Percentiles rank a stretch among this genome's conserved stretches.
Conservation (phyloP, 1,140 invertebrate genomes). For the Caenorhabditis latens region DNA sequence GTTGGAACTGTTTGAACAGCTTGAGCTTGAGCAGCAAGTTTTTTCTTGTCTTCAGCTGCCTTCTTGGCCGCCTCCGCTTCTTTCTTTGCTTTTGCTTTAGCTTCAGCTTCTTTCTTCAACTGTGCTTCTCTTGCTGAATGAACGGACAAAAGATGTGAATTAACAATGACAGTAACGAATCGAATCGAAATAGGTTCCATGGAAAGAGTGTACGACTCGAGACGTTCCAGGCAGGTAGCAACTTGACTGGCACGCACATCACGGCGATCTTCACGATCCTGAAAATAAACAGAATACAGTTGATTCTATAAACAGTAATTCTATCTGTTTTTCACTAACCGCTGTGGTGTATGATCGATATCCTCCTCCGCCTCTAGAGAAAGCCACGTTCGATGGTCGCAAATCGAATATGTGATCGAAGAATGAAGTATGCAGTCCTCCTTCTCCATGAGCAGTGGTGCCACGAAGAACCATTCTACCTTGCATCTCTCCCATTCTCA, state of each 20-base stretch:
- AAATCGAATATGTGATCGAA: conserved; percentile 39
- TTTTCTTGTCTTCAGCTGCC: conserved; percentile 56
- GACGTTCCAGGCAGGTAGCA: conserved; percentile 69
- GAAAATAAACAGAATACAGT: not conserved
- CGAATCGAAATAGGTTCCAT: conserved; percentile 68
- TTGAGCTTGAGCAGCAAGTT: conserved; percentile 25
- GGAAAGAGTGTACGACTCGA: conserved; percentile 63
- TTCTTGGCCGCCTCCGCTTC: conserved; percentile 54
- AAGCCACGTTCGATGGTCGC: not conserved
- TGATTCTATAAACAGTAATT: too few species aligned
- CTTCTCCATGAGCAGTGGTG: conserved; percentile 13
- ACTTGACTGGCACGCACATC: conserved; percentile 59
- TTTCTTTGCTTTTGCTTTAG: conserved; percentile 57
- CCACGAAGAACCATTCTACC: conserved; percentile 10
- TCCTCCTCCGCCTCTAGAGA: not conserved
- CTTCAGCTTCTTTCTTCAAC: conserved; percentile 55
- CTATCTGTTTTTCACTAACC: not conserved
- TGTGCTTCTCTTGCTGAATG: conserved; percentile 3
- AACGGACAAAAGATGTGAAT: conserved; percentile 35
- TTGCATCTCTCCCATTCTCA: conserved; percentile 13
- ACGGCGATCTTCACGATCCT: conserved; percentile 44
- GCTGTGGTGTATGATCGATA: not conserved
- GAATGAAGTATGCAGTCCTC: conserved; percentile 17
- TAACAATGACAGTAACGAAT: conserved; percentile 66
- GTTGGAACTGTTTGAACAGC: conserved; percentile 3